Base-by-base conservation (phyloP, 1,140 invertebrate genomes). In the Drosophila tsacasi region DNA sequence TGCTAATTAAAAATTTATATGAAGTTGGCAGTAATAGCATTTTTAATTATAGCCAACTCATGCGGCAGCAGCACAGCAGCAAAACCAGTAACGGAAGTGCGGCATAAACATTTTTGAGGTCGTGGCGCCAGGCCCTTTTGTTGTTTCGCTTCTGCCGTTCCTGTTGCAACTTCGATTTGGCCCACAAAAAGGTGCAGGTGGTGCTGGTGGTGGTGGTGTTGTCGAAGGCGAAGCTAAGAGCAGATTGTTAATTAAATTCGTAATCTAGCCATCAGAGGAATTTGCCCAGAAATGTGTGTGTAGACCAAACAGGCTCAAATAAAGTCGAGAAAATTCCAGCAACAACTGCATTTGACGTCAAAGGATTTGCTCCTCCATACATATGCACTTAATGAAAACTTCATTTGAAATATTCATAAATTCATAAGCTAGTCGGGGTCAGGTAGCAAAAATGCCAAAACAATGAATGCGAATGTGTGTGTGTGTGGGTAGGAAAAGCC, bases 1-100 rank as follows among this genome's bases (percentile, higher is more conserved):
- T 91, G 79, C 89, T 91, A 91, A 91, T 91, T 91, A 91, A 91
- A 91, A 91, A 91, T 91, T 85, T 91, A 91, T 91, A 91, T 89
- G 85, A 89, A 90, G 85, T 89, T 89, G 85, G 81, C 85, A 85
- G 85, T 89, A 89, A 89, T 89, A 89, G 89, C 84, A 91, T 91
- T 91, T 91, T 91, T 91, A 91, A 91, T 91, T 91, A 91, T 91
- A 80, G 87, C 81, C 85, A 90, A 85, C 85, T 90, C 85, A 90
- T 85, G 85, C 85, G 84, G 80, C 80, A 73, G 80, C 65, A 81
- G 82, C 42, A 57, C 52, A 47, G 57, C 46, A 57, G 46, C 65
- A 72, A 35, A 55, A 79, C 44, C 79, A 73, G 57, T 60, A 81
- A 50, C 84, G 85, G 84, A 90, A 90, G 85, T 89, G 78, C 77